phyloP scores from a whole-genome alignment of 2,888 invertebrate genomes.

The Andrena dorsata region DNA sequence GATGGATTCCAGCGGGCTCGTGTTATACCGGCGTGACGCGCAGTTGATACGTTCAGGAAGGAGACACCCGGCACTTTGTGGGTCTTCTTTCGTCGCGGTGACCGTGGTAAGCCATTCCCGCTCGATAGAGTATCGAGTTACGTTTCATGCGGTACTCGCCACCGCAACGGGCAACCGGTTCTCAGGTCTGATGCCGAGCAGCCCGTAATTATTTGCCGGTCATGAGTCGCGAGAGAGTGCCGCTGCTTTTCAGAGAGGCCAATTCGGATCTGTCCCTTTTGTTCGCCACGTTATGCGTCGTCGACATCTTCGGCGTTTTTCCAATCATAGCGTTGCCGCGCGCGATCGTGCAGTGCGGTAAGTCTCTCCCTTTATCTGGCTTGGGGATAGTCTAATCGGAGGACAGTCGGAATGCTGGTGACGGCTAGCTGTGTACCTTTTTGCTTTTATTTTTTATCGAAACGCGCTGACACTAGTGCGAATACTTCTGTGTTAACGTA shows the following conservation, averaged over 20 bases:
- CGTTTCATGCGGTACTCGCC: slow-evolving; percentile 44
- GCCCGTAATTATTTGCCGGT: slow-evolving; percentile 35
- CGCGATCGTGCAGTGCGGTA: slow-evolving; percentile 91
- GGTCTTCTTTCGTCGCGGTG: slow-evolving; percentile 76
- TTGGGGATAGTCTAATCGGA: background rate
- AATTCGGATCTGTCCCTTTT: slow-evolving; percentile 88
- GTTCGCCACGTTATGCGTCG: slow-evolving; percentile 91
- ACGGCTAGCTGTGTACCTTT: background rate
- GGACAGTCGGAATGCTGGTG: background rate
- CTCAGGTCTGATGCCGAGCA: slow-evolving; percentile 36
- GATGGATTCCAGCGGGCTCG: background rate
- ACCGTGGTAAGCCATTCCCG: slow-evolving; percentile 48
- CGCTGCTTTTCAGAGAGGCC: slow-evolving; percentile 72
- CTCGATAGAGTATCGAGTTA: slow-evolving; percentile 77
- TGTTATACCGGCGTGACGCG: background rate
- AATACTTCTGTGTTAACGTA: slow-evolving; percentile 32
- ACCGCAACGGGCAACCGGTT: slow-evolving; percentile 76
- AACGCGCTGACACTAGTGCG: slow-evolving; percentile 4
- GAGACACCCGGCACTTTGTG: slow-evolving; percentile 66
- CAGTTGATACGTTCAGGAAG: slow-evolving; percentile 6
- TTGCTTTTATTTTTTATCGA: slow-evolving; percentile 13
- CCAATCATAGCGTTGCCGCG: slow-evolving; percentile 92
- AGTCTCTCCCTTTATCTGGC: slow-evolving; percentile 61
- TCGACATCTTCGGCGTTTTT: slow-evolving; percentile 94
- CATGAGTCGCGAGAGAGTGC: slow-evolving; percentile 78